Percentiles rank a stretch among this genome's conserved stretches.
Evolutionary conservation across 1,140 invertebrate species (phyloP).

Genomic region (Bombyx mandarina): DNA sequence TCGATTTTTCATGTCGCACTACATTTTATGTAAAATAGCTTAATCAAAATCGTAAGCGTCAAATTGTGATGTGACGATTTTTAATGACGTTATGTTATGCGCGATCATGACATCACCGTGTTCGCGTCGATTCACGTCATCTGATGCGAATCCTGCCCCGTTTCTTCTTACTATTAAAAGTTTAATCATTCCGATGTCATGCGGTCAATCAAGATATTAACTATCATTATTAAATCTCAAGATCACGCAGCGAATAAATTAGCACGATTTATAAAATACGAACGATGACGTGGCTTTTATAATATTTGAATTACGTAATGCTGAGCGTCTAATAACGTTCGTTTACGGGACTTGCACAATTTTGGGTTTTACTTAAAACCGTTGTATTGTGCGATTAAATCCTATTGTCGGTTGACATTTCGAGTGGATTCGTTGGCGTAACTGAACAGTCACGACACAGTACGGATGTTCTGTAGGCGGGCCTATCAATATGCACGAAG

Average conservation of each 20-base stretch:
- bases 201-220: slow-evolving; percentile 36
- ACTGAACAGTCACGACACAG: slow-evolving; percentile 20
- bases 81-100: slow-evolving; percentile 30
- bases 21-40: slow-evolving; percentile 3
- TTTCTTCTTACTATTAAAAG: slow-evolving; percentile 34
- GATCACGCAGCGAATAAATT: slow-evolving; percentile 23
- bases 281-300: slow-evolving; percentile 8
- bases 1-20: no score
- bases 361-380: no score
- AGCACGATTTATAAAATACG: slow-evolving; percentile 9
- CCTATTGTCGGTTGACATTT: slow-evolving; percentile 24
- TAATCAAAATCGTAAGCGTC: not conserved
- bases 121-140: slow-evolving; percentile 54
- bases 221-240: slow-evolving; percentile 24
- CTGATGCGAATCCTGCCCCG: slow-evolving; percentile 33
- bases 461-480: slow-evolving; percentile 39
- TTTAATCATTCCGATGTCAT: slow-evolving; percentile 42
- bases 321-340: no score
- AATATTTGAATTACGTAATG: slow-evolving; percentile 6
- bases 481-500: slow-evolving; percentile 49
- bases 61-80: slow-evolving; percentile 12
- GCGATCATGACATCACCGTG: slow-evolving; percentile 51
- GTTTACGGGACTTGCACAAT: no score
- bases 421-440: slow-evolving; percentile 17
- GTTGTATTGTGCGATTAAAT: slow-evolving; percentile 3